Evolutionary conservation across 1,140 invertebrate species (phyloP), one percentile per base, ranked within the genome.

Genomic region (Stegodyphus dumicola): DNA sequence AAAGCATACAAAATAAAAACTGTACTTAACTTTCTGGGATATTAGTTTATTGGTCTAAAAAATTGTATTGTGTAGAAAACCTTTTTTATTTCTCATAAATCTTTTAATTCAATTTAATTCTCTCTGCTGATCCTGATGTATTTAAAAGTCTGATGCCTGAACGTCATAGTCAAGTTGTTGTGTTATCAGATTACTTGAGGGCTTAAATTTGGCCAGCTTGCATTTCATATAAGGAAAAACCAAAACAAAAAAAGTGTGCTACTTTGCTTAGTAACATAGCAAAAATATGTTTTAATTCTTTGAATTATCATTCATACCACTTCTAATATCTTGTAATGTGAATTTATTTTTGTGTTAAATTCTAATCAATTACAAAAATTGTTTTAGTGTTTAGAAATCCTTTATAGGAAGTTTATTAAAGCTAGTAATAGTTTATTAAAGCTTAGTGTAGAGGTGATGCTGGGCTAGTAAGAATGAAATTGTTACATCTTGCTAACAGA

Each of bases 101-200:
- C 33, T 33, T 33, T 33, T 33, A 33, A 33, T 33, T 33, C 33
- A 1, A 33, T 33, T 33, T 33, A 67, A 6, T 83, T 2, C 52
- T 83, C 10, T 33, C n/a, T n/a, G 75, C 18, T 83, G 71, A 83
- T 65, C 49, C 48, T 15, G 6, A 60, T 73, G 53, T 52, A 7
- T 60, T 81, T 51, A 54, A 81, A 60, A 7, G 73, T 73, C 18
- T 83, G n/a, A 7, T 83, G 15, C 70, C 71, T 18, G 49, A 74
- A 33, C 17, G 75, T n/a, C 48, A 18, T 6, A 64, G 10, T 6
- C 69, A 81, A 6, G 17, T 64, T 17, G 10, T 73, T 60, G 69
- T 81, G n/a, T 48, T 83, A 33, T 83, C 80, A 13, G 80, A 83
- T 48, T 65, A 66, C 11, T 48, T 83, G 6, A 51, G 80, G 17